phyloP scores from a whole-genome alignment of 1,140 invertebrate species.

The Drosophila pachea region DNA sequence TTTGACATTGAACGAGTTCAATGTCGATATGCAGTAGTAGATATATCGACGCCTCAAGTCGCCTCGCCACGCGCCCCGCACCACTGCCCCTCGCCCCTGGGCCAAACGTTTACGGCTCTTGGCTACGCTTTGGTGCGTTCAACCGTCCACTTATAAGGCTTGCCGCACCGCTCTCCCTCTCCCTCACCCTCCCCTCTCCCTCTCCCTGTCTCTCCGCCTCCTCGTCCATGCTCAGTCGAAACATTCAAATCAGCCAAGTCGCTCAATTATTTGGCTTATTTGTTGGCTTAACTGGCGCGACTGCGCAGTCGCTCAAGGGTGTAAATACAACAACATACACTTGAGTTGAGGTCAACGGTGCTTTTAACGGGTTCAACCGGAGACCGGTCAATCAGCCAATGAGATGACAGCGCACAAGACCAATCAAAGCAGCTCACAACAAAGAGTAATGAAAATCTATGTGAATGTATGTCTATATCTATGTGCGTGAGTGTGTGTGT shows the following conservation, averaged over 20 bases:
- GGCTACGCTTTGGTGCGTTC: slow-evolving; percentile 41
- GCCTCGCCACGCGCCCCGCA: slow-evolving; percentile 19
- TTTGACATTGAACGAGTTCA: slow-evolving; percentile 75
- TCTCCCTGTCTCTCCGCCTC: too few relatives aligned
- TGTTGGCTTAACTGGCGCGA: slow-evolving; percentile 51
- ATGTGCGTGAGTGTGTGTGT: not conserved
- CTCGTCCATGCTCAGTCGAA: not conserved
- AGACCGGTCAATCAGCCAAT: not conserved
- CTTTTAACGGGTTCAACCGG: slow-evolving; percentile 58
- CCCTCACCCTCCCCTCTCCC: not conserved
- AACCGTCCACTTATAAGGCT: slow-evolving; percentile 42
- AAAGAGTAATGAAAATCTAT: slow-evolving; percentile 7
- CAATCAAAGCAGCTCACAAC: slow-evolving; percentile 14
- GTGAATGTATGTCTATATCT: not conserved
- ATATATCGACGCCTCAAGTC: slow-evolving; percentile 6
- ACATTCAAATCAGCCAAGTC: slow-evolving; percentile 53
- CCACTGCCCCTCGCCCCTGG: slow-evolving; percentile 14
- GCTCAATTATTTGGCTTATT: slow-evolving; percentile 64
- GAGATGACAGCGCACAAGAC: not conserved
- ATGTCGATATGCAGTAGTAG: slow-evolving; percentile 69
- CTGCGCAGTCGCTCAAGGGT: slow-evolving; percentile 62
- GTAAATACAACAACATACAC: slow-evolving; percentile 13
- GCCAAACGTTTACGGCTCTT: slow-evolving; percentile 30
- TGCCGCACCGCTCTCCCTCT: not conserved
- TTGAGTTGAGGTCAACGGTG: slow-evolving; percentile 65